Evolutionary conservation across 2,113 vertebrate species (phyloP), one percentile per base, ranked within the genome.

Genomic region (Amazona vittata): DNA sequence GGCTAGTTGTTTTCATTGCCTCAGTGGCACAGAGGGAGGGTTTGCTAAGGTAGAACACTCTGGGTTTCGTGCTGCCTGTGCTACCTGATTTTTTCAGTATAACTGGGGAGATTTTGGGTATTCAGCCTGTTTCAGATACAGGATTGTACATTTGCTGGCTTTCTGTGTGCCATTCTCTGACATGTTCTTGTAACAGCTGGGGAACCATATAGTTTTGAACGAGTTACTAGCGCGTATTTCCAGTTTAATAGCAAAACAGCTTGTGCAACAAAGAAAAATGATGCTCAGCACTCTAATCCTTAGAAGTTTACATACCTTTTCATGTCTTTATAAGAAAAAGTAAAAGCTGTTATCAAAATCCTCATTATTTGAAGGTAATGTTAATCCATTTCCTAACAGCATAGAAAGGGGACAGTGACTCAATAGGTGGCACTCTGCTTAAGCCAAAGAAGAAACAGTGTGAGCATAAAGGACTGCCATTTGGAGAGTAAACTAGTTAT

Each of bases 401-500:
- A 41, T 24, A 18, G 24, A 12, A 55, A 86, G 41, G 22, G 82
- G 50, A 90, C 39, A 21, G 31, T 76, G 39, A 57, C 60, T 97
- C 94, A 92, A n/a, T 88, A 90, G 94, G 64, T 95, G 85, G 88
- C 94, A 94, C 44, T 92, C 79, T 76, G 83, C 63, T 83, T 88
- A 90, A 96, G 25, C 53, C 60, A 70, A 59, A 79, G 83, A 57
- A 59, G 67, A 52, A 86, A 6, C 5, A 17, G 12, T 9, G 33
- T 35, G 65, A 79, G 12, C 17, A 5, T 46, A 52, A 80, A 41
- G 26, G 46, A 53, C 24, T 49, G 41, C 21, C 14, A 81, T 81
- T 18, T 73, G 50, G 57, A 47, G 39, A 65, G 1, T 80, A 20
- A 79, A 60, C 13, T 43, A 33, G 73, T 93, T 67, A 33, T 87